Base-by-base conservation (phyloP, 2,797 vertebrate species). In the Brachymystax lenok region DNA sequence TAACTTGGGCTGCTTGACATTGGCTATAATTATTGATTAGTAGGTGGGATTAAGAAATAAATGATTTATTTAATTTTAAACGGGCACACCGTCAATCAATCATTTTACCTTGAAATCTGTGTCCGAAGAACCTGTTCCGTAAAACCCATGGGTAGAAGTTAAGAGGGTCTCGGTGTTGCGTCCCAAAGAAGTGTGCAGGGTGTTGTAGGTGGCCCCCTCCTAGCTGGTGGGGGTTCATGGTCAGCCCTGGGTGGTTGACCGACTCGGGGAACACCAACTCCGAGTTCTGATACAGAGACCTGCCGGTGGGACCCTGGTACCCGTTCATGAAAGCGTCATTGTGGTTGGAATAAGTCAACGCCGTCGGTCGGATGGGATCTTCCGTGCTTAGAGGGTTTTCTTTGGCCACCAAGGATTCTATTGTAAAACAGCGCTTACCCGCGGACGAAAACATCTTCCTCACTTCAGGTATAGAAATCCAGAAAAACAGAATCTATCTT, bases 131-230 rank as follows among this genome's bases (percentile, higher is more conserved):
- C 61, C 97, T 91, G 92, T 98, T 98, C 87, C 98, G 91, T 69
- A 99, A 91, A 69, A 98, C 96, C 97, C 97, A 98, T 64, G 98
- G 98, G 90, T 98, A 98, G 92, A 98, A 98, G 92, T 96, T 94
- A 78, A 99, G 96, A 72, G 97, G 96, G 90, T 99, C 98, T 28
- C 96, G 94, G 89, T 96, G 96, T 72, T 97, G 97, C 69, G 96
- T 90, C 74, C 96, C 94, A 90, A 97, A 97, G 93, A 98, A 98
- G 92, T 96, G 95, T 79, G 59, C 19, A 13, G 96, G 95, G 84
- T 95, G 95, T 85, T 96, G 96, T 16, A 96, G 92, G 87, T 95
- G 95, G 70, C 95, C 88, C 74, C 93, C 87, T 28, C 95, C 94
- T 83, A 96, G 95, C 90, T 95, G 95, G 88, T 96, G 96, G 0